A percentile compares a stretch with the other conserved stretches of the same genome.
phyloP scores from a whole-genome alignment of 1,140 invertebrate genomes.

The Dinoponera quadriceps region DNA sequence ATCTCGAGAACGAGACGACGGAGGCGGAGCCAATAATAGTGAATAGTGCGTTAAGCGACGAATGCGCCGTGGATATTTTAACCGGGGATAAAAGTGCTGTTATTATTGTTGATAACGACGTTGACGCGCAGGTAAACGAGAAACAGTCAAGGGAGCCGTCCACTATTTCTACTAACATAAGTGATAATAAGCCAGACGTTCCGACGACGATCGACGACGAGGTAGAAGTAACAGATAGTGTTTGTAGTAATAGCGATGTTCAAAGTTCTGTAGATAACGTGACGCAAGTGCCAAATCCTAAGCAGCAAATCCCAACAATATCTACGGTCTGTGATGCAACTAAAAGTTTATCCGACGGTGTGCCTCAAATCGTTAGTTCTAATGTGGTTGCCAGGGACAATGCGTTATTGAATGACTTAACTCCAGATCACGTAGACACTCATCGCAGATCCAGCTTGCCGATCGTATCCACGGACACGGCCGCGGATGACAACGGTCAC shows the following conservation, averaged over 20 bases:
- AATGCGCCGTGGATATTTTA: conserved; percentile 70
- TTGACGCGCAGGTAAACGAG: conserved; percentile 76
- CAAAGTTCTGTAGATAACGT: conserved; percentile 84
- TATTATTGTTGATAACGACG: conserved; percentile 83
- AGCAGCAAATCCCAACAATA: conserved; percentile 90
- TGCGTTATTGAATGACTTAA: conserved; percentile 75
- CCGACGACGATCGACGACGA: conserved; percentile 75
- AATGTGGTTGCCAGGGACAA: conserved; percentile 80
- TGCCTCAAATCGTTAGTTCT: conserved; percentile 84
- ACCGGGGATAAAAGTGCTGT: conserved; percentile 80
- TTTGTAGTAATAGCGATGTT: conserved; percentile 85
- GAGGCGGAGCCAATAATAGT: conserved; percentile 71
- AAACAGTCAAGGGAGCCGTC: conserved; percentile 86
- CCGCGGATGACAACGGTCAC: conserved; percentile 76
- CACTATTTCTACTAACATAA: conserved; percentile 87
- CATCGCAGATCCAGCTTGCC: conserved; percentile 89
- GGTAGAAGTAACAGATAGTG: conserved; percentile 83
- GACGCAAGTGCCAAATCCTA: conserved; percentile 87
- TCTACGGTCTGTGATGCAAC: conserved; percentile 90
- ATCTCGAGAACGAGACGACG: conserved; percentile 70
- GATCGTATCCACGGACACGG: conserved; percentile 86
- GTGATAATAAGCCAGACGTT: conserved; percentile 83
- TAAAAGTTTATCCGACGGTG: conserved; percentile 84
- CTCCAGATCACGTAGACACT: conserved; percentile 81
- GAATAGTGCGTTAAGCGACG: conserved; percentile 75